Evolutionary conservation across 2,888 invertebrate species (phyloP).

Genomic region (Deilephila porcellus): DNA sequence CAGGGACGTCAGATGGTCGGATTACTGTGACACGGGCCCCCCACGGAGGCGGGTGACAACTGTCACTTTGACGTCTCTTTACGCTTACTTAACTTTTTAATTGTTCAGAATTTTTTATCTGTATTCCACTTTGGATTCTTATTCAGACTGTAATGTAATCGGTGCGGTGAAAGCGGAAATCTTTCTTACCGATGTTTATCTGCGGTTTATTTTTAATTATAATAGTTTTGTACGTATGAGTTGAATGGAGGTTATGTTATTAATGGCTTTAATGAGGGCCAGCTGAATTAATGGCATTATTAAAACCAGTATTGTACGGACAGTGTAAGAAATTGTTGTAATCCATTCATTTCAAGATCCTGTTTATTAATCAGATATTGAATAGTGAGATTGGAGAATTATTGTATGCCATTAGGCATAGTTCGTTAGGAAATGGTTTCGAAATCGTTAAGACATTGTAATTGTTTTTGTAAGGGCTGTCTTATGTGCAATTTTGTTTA

Average conservation of each 20-base stretch:
- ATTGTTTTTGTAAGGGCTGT: neutral
- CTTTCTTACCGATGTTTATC: slow-evolving; percentile 5
- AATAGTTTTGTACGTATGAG: neutral
- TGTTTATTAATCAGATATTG: slow-evolving; percentile 23
- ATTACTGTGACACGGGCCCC: slow-evolving; percentile 70
- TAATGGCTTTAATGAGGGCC: slow-evolving; percentile 8
- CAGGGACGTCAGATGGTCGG: slow-evolving; percentile 63
- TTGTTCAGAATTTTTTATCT: slow-evolving; percentile 51
- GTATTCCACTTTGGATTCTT: slow-evolving; percentile 37
- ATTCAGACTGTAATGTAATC: slow-evolving; percentile 31
- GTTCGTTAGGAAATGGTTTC: neutral
- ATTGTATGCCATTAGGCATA: neutral
- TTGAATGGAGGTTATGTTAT: neutral
- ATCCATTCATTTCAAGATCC: slow-evolving; percentile 6
- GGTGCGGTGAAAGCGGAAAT: slow-evolving; percentile 26
- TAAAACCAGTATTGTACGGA: slow-evolving; percentile 7
- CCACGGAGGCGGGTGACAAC: slow-evolving; percentile 52
- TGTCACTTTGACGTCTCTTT: slow-evolving; percentile 49
- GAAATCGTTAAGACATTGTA: slow-evolving; percentile 1
- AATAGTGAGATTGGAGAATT: slow-evolving; percentile 20
- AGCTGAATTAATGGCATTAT: slow-evolving; percentile 12
- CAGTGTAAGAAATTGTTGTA: slow-evolving; percentile 8
- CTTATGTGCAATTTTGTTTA: no score
- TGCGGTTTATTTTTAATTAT: neutral
- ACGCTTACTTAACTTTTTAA: slow-evolving; percentile 53